phyloP scores from a whole-genome alignment of 2,888 invertebrate species.

The Melanotus villosus region DNA sequence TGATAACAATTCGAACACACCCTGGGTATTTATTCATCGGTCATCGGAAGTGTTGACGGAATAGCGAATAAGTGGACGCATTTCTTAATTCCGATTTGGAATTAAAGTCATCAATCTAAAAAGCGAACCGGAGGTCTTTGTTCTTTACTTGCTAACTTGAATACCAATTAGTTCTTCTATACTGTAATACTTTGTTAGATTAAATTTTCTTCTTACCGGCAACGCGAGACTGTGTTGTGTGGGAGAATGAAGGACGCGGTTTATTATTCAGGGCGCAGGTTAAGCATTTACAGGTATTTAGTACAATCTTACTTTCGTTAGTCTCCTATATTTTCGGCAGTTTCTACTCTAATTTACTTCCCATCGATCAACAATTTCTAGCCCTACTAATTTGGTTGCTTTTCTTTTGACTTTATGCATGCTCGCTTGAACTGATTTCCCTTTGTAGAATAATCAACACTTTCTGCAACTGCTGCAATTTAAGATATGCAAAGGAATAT shows the following conservation, averaged over 20 bases:
- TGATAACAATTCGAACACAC: constrained; percentile 53
- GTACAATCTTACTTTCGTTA: constrained; percentile 53
- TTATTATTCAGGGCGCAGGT: constrained; percentile 54
- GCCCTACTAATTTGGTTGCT: not conserved
- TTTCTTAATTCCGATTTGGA: constrained; percentile 54
- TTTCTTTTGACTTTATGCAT: not conserved
- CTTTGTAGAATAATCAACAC: too few species aligned
- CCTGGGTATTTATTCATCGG: constrained; percentile 55
- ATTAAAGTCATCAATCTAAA: constrained; percentile 48
- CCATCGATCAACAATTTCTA: not conserved
- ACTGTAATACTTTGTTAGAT: constrained; percentile 32
- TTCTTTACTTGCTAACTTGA: constrained; percentile 38
- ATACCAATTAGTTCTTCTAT: constrained; percentile 48
- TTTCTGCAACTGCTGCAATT: too few species aligned
- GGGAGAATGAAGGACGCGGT: constrained; percentile 51
- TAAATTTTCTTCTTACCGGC: constrained; percentile 33
- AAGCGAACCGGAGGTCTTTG: constrained; percentile 54
- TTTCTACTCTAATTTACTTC: constrained; percentile 34
- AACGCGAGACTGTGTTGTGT: constrained; percentile 10
- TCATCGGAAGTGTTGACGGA: constrained; percentile 54
- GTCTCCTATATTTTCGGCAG: constrained; percentile 24
- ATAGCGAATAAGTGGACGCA: constrained; percentile 51
- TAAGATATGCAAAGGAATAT: too few species aligned
- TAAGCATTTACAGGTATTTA: constrained; percentile 49
- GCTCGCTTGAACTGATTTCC: not conserved